These are phyloP conservation scores for Hippoglossus hippoglossus DNA, from an alignment of 2,797 vertebrate species.

Conservation along the genomic window DNA sequence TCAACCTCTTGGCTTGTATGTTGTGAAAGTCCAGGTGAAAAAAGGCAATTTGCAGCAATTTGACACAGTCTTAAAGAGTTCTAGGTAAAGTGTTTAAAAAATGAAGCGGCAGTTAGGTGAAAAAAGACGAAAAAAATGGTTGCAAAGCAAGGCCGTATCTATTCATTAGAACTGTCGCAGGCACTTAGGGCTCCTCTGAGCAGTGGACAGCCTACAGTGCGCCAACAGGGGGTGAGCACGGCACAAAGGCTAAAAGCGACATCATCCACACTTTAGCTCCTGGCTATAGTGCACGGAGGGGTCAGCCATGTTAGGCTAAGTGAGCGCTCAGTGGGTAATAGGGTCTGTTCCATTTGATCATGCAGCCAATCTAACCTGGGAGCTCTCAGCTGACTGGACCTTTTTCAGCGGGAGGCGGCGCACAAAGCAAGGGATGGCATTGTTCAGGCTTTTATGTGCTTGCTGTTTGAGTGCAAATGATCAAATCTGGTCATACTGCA, in stretches of 20 bases:
- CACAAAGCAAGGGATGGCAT: conserved; percentile 18
- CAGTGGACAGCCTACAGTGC: conserved; percentile 85
- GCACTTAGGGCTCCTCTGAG: conserved; percentile 90
- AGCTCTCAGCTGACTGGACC: conserved; percentile 28
- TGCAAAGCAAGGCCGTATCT: conserved; percentile 85
- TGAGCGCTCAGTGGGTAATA: conserved; percentile 68
- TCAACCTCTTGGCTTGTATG: conserved; percentile 29
- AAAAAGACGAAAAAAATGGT: conserved; percentile 63
- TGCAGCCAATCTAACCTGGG: conserved; percentile 44
- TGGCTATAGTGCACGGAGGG: conserved; percentile 74
- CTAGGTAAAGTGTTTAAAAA: conserved; percentile 89
- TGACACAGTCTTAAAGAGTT: conserved; percentile 48
- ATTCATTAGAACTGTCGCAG: conserved; percentile 91
- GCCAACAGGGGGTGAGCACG: conserved; percentile 73
- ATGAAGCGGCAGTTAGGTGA: conserved; percentile 84
- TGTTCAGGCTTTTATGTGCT: conserved; percentile 53
- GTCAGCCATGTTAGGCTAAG: conserved; percentile 75
- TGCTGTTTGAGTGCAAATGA: conserved; percentile 46
- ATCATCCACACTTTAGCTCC: conserved; percentile 67
- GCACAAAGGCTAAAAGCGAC: conserved; percentile 75
- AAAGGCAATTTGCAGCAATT: conserved; percentile 43
- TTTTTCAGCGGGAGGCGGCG: conserved; percentile 46
- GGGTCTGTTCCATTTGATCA: conserved; percentile 70
- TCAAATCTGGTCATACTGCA: conserved; percentile 34
- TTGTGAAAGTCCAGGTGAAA: conserved; percentile 27